Conservation (phyloP, 2,797 vertebrate species). For the Centroberyx gerrardi region DNA sequence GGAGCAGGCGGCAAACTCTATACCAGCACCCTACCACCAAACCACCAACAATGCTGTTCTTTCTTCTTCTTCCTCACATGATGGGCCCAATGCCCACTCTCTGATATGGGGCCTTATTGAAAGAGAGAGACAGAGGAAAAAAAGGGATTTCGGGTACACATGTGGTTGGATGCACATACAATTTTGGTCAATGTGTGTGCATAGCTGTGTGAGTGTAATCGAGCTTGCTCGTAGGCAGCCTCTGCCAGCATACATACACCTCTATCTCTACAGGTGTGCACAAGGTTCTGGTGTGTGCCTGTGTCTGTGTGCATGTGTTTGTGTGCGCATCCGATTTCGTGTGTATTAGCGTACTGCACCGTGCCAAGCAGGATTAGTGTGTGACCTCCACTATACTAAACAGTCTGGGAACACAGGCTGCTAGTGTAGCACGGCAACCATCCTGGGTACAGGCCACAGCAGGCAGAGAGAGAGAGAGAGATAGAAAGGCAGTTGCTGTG, state of each 20-base stretch:
- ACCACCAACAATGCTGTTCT: slow-evolving; percentile 31
- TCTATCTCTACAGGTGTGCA: slow-evolving; percentile 14
- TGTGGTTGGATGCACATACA: too few species aligned
- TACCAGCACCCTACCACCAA: slow-evolving; percentile 23
- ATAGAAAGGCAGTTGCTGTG: slow-evolving; percentile 44
- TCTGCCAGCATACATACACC: background rate
- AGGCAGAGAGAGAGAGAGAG: slow-evolving; percentile 32
- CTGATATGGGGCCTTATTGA: slow-evolving; percentile 4
- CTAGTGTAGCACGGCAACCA: slow-evolving; percentile 55
- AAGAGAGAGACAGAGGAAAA: background rate
- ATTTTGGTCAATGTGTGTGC: too few species aligned
- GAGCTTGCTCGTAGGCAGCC: background rate
- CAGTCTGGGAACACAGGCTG: slow-evolving; percentile 65
- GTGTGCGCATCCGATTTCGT: slow-evolving; percentile 41
- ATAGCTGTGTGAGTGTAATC: too few species aligned
- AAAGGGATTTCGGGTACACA: background rate
- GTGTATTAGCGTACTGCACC: slow-evolving; percentile 29
- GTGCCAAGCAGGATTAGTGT: slow-evolving; percentile 56
- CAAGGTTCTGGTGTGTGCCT: background rate
- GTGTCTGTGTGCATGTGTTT: background rate
- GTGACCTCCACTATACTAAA: slow-evolving; percentile 53
- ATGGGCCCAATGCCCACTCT: slow-evolving; percentile 15
- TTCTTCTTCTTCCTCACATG: slow-evolving; percentile 19
- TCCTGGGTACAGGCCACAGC: slow-evolving; percentile 42
- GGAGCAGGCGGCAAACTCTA: slow-evolving; percentile 9